phyloP scores from a whole-genome alignment of 2,797 vertebrate genomes.

The Amphiprion clarkii region DNA sequence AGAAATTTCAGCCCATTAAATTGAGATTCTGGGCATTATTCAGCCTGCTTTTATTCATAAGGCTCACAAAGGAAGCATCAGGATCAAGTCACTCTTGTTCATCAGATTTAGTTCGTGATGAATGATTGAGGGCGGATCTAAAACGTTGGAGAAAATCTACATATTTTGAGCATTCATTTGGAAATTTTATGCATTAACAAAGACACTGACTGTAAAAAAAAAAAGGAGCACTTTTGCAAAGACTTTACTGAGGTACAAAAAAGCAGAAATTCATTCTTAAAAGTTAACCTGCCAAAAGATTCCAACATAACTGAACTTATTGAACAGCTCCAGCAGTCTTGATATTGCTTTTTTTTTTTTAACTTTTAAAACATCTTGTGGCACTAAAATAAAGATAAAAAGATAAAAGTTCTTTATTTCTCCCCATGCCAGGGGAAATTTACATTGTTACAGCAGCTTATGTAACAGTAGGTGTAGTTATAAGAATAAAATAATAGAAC shows the following conservation, averaged over 20 bases:
- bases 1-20: conserved; percentile 84
- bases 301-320: background rate
- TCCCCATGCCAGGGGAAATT: too few relatives aligned
- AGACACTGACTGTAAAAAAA: background rate
- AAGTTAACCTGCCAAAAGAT: background rate
- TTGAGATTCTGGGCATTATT: conserved; percentile 66
- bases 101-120: conserved; percentile 17
- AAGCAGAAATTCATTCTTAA: background rate
- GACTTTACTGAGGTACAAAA: background rate
- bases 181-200: conserved; percentile 7
- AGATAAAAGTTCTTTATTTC: too few relatives aligned
- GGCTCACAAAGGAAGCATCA: conserved; percentile 30
- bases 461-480: too few relatives aligned
- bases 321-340: background rate
- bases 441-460: too few relatives aligned
- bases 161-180: background rate
- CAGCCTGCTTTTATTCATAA: conserved; percentile 59
- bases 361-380: background rate
- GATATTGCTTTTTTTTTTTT: background rate
- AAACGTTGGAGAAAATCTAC: background rate
- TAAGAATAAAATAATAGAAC: too few relatives aligned
- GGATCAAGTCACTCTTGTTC: conserved; percentile 39
- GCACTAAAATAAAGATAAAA: background rate
- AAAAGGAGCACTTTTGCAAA: background rate
- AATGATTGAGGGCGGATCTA: background rate